Conservation (phyloP, 2,888 invertebrate genomes). For the Seira ritae region DNA sequence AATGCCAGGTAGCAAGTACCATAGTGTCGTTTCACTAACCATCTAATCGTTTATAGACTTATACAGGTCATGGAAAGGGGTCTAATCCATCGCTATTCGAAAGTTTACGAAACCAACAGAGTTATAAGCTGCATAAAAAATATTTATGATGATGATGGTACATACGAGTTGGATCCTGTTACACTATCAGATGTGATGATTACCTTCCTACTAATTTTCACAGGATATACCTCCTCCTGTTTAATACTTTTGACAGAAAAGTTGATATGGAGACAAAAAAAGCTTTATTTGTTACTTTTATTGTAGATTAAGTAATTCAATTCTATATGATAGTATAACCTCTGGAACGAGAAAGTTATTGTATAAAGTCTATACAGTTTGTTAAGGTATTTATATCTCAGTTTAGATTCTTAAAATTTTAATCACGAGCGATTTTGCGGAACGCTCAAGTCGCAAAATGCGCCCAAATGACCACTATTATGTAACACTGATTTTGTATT, state of each 20-base stretch:
- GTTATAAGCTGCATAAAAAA: constrained; percentile 35
- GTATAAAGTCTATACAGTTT: too few relatives aligned
- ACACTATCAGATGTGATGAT: constrained; percentile 55
- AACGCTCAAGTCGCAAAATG: too few relatives aligned
- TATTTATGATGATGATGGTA: neutral
- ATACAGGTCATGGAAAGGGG: constrained; percentile 59
- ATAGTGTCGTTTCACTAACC: neutral
- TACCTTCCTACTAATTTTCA: constrained; percentile 47
- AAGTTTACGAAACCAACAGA: constrained; percentile 39
- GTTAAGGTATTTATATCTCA: too few relatives aligned
- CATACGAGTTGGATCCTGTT: constrained; percentile 44
- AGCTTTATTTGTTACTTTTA: neutral
- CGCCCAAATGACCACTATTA: too few relatives aligned
- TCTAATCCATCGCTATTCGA: constrained; percentile 49
- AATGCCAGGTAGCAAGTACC: neutral
- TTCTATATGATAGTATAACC: too few relatives aligned
- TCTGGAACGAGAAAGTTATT: too few relatives aligned
- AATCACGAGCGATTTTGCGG: too few relatives aligned
- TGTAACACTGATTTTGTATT: too few relatives aligned
- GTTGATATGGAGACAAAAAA: neutral
- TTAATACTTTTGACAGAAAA: constrained; percentile 30
- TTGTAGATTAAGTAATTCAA: too few relatives aligned
- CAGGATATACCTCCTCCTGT: constrained; percentile 35
- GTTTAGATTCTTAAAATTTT: too few relatives aligned
- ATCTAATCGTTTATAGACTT: constrained; percentile 26